Conservation (phyloP, 2,797 vertebrate species). For the Micromesistius poutassou region DNA sequence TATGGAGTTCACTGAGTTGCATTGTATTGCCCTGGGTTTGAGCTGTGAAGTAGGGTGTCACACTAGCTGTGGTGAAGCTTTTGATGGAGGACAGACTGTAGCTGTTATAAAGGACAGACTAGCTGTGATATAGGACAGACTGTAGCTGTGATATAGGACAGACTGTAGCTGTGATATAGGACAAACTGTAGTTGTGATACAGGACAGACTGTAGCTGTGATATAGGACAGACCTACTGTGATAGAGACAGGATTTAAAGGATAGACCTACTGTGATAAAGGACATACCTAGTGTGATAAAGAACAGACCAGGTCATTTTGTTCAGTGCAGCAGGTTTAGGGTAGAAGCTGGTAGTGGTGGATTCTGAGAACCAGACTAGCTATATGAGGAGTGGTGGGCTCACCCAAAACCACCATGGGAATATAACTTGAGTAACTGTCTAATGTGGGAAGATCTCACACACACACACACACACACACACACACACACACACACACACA, state of each 20-base stretch:
- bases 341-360: not conserved
- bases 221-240: not conserved
- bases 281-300: not conserved
- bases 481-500: constrained; percentile 7
- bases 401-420: constrained; percentile 3
- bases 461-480: constrained; percentile 14
- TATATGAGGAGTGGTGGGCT: not conserved
- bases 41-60: not conserved
- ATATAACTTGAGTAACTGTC: not conserved
- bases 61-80: not conserved
- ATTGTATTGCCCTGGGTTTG: not conserved
- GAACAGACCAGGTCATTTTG: not conserved
- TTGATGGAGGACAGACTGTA: not conserved
- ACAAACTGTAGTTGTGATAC: not conserved
- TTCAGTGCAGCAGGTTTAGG: not conserved
- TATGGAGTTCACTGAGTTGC: not conserved
- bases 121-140: not conserved
- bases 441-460: not conserved
- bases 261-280: not conserved
- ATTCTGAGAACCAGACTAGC: not conserved
- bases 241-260: not conserved
- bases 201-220: not conserved
- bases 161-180: not conserved
- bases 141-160: not conserved
- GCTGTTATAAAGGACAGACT: not conserved